Evolutionary conservation across 2,888 invertebrate genomes (phyloP), one percentile per base, ranked within the genome.

Genomic region (Dimorphilus gyrociliatus): DNA sequence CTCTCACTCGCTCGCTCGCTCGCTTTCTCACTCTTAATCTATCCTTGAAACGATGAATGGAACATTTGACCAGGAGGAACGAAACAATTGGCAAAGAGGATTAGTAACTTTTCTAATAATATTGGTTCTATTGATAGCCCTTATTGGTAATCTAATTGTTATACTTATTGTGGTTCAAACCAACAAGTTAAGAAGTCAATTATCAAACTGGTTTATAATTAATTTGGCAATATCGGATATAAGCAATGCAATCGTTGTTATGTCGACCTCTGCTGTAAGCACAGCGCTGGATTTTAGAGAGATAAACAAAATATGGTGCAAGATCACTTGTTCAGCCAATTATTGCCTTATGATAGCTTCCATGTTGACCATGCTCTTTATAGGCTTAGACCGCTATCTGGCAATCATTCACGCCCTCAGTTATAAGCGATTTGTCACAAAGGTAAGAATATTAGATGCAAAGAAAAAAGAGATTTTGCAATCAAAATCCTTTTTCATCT

Each of bases 341-440:
- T 61, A 60, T 41, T 51, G 50, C 30, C 40, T 55, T n/a, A 54
- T 57, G 25, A 57, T 60, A 8, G 54, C 53, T 12, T 57, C 58
- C 8, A 58, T 60, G 51, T 34, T 55, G 27, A 60, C 55, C 2
- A 44, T 61, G 4, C 49, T 52, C 15, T 48, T 51, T 35, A 56
- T 61, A 31, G 51, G 55, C 26, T 32, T 57, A 1, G 60, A 60
- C 36, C 38, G 60, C 5, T 52, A 50, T 33, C 37, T 52, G 16
- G 57, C 58, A 4, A 43, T 59, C 13, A 26, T 45, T 10, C 38
- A 52, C 32, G 46, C 59, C 0, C 38, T 60, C 10, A 35, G 38
- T 2, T 60, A 59, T 35, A 25, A 31, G 6, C 16, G 13, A 4
- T 17, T 34, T 5, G 41, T 55, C n/a, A 53, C 47, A 1, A 32